A percentile compares a stretch with the other conserved stretches of the same genome.
phyloP scores from a whole-genome alignment of 2,797 vertebrate genomes.

The Oryzias sinensis region DNA sequence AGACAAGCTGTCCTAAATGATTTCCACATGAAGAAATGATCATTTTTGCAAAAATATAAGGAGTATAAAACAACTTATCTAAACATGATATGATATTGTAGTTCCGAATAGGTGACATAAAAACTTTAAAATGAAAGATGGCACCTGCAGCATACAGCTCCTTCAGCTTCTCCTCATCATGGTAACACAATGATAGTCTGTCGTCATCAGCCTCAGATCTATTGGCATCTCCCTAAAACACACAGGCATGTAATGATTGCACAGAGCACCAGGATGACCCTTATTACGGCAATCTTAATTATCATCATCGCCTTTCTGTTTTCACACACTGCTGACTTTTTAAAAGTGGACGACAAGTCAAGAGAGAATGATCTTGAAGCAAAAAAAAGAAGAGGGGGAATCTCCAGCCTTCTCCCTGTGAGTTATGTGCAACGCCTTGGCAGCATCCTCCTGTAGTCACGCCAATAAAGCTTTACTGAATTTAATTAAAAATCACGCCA shows the following conservation, averaged over 20 bases:
- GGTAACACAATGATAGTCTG: slow-evolving; percentile 83
- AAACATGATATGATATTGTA: too few relatives aligned
- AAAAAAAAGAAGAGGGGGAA: slow-evolving; percentile 40
- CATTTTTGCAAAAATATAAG: too few relatives aligned
- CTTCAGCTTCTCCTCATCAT: slow-evolving; percentile 90
- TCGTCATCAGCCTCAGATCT: slow-evolving; percentile 92
- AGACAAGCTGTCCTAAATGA: too few relatives aligned
- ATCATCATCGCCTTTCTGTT: slow-evolving; percentile 5
- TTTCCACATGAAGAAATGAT: too few relatives aligned
- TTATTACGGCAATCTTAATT: slow-evolving; percentile 17
- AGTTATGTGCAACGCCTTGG: slow-evolving; percentile 70
- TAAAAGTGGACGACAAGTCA: slow-evolving; percentile 33
- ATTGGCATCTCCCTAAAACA: slow-evolving; percentile 89
- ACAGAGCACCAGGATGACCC: slow-evolving; percentile 7
- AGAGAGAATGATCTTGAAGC: slow-evolving; percentile 36
- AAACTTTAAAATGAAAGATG: slow-evolving; percentile 1
- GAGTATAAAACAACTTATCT: too few relatives aligned
- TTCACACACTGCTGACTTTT: slow-evolving; percentile 22
- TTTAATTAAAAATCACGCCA: slow-evolving; percentile 75
- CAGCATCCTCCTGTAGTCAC: slow-evolving; percentile 62
- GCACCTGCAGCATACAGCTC: slow-evolving; percentile 85
- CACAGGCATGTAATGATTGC: slow-evolving; percentile 26
- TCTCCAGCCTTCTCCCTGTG: slow-evolving; percentile 61
- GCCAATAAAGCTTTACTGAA: slow-evolving; percentile 76
- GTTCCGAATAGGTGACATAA: too few relatives aligned